Evolutionary conservation across 2,797 vertebrate genomes (phyloP).

Genomic region (Sparidentex hasta): DNA sequence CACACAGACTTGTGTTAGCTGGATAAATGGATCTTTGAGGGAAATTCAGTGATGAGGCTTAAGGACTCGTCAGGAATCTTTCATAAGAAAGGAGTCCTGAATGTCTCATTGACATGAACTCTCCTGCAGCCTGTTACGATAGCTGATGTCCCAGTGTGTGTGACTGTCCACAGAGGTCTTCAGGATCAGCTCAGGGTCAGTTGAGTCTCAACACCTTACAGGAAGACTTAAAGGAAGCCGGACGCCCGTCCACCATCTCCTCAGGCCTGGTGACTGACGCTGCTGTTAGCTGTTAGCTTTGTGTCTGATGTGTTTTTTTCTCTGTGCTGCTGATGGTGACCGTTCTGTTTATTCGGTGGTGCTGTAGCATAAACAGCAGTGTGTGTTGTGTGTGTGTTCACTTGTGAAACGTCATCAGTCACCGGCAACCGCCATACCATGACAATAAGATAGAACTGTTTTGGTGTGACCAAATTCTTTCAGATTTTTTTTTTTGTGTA

Average conservation of each 20-base stretch:
- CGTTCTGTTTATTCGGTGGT: constrained; percentile 5
- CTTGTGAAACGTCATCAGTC: not conserved
- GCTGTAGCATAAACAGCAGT: not conserved
- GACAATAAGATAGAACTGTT: not conserved
- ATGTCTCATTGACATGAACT: not conserved
- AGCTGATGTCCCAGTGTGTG: constrained; percentile 16
- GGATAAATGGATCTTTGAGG: not conserved
- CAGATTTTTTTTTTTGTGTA: no score
- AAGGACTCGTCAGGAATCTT: no score
- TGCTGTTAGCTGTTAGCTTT: constrained; percentile 33
- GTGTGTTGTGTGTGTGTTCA: not conserved
- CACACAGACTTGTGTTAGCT: not conserved
- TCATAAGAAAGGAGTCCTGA: not conserved
- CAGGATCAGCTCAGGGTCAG: constrained; percentile 59
- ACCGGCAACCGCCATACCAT: not conserved
- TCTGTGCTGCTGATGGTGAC: constrained; percentile 1
- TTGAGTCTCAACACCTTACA: constrained; percentile 70
- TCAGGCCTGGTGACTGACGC: constrained; percentile 56
- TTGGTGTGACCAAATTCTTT: not conserved
- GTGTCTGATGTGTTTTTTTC: not conserved
- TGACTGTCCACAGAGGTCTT: constrained; percentile 60
- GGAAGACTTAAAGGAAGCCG: constrained; percentile 59
- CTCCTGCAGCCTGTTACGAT: not conserved
- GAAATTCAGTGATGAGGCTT: not conserved
- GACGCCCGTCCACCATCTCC: constrained; percentile 4